Conservation (phyloP, 2,888 invertebrate species). For the Drosophila fulvimacula region DNA sequence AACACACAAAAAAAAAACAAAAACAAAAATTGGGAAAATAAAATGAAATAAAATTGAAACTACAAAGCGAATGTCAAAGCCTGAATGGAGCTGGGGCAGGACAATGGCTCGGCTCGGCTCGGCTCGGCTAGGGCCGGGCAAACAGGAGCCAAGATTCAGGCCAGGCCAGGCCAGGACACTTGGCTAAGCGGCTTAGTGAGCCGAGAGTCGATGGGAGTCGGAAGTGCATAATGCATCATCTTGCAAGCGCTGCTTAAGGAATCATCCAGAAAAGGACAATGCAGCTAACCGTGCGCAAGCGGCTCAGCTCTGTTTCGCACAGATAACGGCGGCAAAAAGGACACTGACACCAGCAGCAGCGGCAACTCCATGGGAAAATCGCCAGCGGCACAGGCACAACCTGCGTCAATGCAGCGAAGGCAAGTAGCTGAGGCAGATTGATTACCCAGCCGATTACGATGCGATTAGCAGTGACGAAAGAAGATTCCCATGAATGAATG, state of each 20-base stretch:
- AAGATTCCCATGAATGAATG: constrained; percentile 67
- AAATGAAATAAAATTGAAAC: constrained; percentile 9
- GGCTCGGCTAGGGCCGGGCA: too few species aligned
- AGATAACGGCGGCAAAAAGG: constrained; percentile 82
- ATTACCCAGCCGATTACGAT: constrained; percentile 72
- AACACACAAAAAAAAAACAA: constrained; percentile 23
- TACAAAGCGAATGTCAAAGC: constrained; percentile 43
- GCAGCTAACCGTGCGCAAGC: constrained; percentile 82
- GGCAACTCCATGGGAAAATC: constrained; percentile 54
- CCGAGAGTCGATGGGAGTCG: constrained; percentile 37
- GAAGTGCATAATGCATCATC: constrained; percentile 78
- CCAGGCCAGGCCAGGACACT: constrained; percentile 59
- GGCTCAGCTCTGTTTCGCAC: constrained; percentile 73
- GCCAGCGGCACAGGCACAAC: constrained; percentile 48
- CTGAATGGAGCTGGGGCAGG: constrained; percentile 32
- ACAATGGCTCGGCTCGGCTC: too few species aligned
- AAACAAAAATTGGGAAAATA: neutral
- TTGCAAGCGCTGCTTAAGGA: constrained; percentile 54
- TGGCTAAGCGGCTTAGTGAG: constrained; percentile 72
- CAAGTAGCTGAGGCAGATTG: constrained; percentile 65
- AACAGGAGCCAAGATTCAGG: constrained; percentile 9
- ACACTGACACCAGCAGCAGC: constrained; percentile 49
- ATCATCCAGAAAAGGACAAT: constrained; percentile 74
- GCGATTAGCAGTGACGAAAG: constrained; percentile 48
- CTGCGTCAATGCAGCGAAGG: constrained; percentile 73